phyloP scores from a whole-genome alignment of 2,888 invertebrate genomes.

The Diploptera punctata region DNA sequence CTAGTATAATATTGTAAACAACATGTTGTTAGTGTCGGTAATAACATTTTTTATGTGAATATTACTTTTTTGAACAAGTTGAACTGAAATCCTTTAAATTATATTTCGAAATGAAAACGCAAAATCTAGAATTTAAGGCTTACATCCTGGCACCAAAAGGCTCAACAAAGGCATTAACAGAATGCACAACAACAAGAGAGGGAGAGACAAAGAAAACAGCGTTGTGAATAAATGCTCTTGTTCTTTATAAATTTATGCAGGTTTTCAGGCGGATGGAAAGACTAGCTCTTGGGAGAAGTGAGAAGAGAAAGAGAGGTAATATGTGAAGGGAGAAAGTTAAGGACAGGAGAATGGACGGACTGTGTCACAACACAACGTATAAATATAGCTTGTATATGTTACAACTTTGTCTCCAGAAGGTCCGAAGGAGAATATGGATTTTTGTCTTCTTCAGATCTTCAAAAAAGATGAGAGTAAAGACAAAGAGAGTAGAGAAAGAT shows the following conservation, averaged over 20 bases:
- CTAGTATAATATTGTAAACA: too few relatives aligned
- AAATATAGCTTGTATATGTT: not conserved
- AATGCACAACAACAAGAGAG: too few relatives aligned
- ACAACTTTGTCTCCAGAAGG: not conserved
- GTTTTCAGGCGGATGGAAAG: not conserved
- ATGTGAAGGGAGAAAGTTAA: not conserved
- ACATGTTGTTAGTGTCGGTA: too few relatives aligned
- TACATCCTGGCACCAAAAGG: too few relatives aligned
- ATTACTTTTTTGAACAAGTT: too few relatives aligned
- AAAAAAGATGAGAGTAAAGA: not conserved
- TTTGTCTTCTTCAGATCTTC: not conserved
- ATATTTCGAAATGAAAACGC: too few relatives aligned
- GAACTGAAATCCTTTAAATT: too few relatives aligned
- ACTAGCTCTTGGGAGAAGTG: not conserved
- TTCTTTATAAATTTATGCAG: not conserved
- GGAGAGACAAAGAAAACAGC: not conserved
- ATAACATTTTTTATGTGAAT: too few relatives aligned
- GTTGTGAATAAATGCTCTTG: not conserved
- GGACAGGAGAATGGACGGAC: not conserved
- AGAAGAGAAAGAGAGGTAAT: not conserved
- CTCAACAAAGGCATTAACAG: not conserved
- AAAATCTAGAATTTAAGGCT: too few relatives aligned
- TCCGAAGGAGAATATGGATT: not conserved
- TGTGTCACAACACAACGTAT: not conserved
- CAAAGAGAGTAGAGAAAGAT: not conserved